A percentile compares a stretch with the other conserved stretches of the same genome.
Conservation (phyloP, 2,797 vertebrate species). For the Phylloscopus collybita region DNA sequence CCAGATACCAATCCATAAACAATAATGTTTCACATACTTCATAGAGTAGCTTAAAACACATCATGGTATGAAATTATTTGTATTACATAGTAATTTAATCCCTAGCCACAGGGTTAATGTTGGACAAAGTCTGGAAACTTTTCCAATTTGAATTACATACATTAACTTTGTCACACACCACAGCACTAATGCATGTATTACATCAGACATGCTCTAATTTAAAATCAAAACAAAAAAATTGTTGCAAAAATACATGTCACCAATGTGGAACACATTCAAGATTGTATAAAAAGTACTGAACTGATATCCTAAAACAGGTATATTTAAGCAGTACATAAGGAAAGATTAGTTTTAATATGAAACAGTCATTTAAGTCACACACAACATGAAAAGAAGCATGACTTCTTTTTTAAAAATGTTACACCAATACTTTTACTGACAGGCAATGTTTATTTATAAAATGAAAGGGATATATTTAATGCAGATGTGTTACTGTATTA, state of each 20-base stretch:
- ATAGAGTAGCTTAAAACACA: constrained; percentile 80
- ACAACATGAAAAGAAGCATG: constrained; percentile 78
- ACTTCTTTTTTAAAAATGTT: constrained; percentile 70
- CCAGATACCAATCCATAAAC: constrained; percentile 68
- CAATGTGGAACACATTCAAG: constrained; percentile 83
- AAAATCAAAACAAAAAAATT: constrained; percentile 71
- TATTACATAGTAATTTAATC: constrained; percentile 84
- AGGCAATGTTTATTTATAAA: constrained; percentile 73
- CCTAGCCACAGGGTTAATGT: constrained; percentile 75
- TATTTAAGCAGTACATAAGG: constrained; percentile 81
- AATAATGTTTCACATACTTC: constrained; percentile 76
- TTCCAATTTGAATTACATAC: constrained; percentile 84
- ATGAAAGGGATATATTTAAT: constrained; percentile 55
- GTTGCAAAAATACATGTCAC: constrained; percentile 83
- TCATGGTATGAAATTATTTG: constrained; percentile 74
- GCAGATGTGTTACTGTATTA: constrained; percentile 27
- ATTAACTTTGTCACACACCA: constrained; percentile 79
- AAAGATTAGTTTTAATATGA: constrained; percentile 83
- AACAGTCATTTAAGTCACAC: constrained; percentile 82
- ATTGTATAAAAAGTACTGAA: constrained; percentile 82
- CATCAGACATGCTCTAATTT: constrained; percentile 78
- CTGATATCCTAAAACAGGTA: constrained; percentile 81
- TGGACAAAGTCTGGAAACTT: constrained; percentile 81
- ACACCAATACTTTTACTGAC: constrained; percentile 73
- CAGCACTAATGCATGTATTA: constrained; percentile 80